These are phyloP conservation scores for Rhynchomys soricoides DNA, from an alignment of 2,113 vertebrate genomes.

Conservation along the genomic window DNA sequence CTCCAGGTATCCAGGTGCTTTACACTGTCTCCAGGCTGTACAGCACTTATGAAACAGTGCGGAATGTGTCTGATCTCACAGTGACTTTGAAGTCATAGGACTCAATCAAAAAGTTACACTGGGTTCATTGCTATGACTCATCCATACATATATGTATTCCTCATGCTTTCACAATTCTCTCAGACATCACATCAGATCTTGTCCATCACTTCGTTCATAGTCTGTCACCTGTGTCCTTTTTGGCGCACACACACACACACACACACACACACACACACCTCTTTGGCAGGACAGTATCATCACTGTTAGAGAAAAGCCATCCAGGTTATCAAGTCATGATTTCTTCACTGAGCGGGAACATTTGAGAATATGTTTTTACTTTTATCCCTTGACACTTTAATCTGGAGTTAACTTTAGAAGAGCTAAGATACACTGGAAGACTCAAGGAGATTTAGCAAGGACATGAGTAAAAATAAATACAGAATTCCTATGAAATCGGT, in stretches of 20 bases:
- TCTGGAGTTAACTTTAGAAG: constrained; percentile 7
- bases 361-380: not conserved
- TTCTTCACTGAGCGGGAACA: not conserved
- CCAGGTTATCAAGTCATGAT: not conserved
- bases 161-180: not conserved
- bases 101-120: not conserved
- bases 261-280: not conserved
- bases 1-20: not conserved
- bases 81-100: not conserved
- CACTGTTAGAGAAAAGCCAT: not conserved
- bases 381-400: constrained; percentile 5
- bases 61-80: not conserved
- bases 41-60: not conserved
- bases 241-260: no score
- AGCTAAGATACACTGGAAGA: not conserved
- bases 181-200: not conserved
- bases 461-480: not conserved
- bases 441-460: not conserved
- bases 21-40: not conserved
- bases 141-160: not conserved
- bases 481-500: not conserved
- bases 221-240: not conserved
- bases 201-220: not conserved
- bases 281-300: not conserved
- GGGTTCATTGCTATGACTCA: not conserved